Conservation (phyloP, 1,140 invertebrate species). For the Drepana arcuata region DNA sequence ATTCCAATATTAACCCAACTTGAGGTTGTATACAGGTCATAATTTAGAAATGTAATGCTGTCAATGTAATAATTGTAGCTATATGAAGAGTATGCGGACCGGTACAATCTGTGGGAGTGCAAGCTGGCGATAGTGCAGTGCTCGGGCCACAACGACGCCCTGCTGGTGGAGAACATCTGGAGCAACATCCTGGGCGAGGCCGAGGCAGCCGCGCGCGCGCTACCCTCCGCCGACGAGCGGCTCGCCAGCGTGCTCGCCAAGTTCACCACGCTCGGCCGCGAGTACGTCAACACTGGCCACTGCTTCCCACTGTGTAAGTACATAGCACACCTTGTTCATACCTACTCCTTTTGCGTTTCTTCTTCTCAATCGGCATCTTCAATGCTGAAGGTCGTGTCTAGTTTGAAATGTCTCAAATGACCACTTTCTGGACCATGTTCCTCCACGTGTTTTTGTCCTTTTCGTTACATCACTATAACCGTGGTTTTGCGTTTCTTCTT, state of each 20-base stretch:
- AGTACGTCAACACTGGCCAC: constrained; percentile 80
- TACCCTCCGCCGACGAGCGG: constrained; percentile 74
- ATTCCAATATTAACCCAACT: no score
- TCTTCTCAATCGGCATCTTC: no score
- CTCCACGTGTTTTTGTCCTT: no score
- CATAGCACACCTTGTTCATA: no score
- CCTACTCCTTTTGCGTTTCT: no score
- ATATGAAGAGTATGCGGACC: constrained; percentile 88
- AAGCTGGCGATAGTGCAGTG: constrained; percentile 89
- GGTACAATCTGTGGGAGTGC: constrained; percentile 87
- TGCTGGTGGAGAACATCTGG: constrained; percentile 86
- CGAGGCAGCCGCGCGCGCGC: constrained; percentile 38
- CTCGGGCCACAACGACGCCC: constrained; percentile 84
- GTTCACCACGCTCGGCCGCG: constrained; percentile 80
- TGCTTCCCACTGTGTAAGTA: constrained; percentile 83
- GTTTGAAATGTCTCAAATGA: no score
- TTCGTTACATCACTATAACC: no score
- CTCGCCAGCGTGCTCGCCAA: constrained; percentile 80
- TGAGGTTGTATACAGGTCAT: no score
- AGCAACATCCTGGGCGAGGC: constrained; percentile 80
- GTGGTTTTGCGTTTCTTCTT: constrained; percentile 7
- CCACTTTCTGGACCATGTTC: no score
- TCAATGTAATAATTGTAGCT: no score
- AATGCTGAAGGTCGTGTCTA: no score
- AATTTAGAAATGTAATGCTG: no score